phyloP scores from a whole-genome alignment of 2,797 vertebrate species.

The Hafferia zeledoni region DNA sequence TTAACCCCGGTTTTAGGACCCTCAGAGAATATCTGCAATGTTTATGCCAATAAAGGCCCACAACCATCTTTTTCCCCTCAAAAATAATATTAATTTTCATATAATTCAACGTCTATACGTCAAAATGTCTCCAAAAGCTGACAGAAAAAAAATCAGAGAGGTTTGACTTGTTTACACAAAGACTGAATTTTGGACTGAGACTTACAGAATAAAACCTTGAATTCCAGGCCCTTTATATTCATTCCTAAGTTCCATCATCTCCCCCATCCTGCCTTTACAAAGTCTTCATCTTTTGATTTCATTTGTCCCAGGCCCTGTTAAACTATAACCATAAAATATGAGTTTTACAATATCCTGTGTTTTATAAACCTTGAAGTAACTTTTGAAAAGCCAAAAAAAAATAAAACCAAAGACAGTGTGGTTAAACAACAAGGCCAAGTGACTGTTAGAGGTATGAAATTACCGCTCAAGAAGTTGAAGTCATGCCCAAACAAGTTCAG shows the following conservation, averaged over 20 bases:
- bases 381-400: background rate
- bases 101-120: background rate
- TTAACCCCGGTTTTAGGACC: background rate
- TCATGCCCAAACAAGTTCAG: slow-evolving; percentile 17
- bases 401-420: background rate
- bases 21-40: background rate
- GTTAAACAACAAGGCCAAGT: slow-evolving; percentile 13
- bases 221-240: background rate
- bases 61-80: background rate
- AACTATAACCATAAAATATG: background rate
- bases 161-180: background rate
- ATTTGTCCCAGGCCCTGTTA: background rate
- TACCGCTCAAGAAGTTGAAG: background rate
- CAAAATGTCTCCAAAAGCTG: background rate
- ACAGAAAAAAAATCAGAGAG: background rate
- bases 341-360: slow-evolving; percentile 13
- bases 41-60: background rate
- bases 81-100: background rate
- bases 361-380: slow-evolving; percentile 34
- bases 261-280: background rate
- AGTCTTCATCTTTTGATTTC: background rate
- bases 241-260: background rate
- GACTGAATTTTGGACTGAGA: background rate
- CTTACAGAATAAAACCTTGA: background rate
- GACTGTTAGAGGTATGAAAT: slow-evolving; percentile 23